Evolutionary conservation across 2,797 vertebrate species (phyloP), one percentile per base, ranked within the genome.

Genomic region (Oryzias dopingdopingensis): DNA sequence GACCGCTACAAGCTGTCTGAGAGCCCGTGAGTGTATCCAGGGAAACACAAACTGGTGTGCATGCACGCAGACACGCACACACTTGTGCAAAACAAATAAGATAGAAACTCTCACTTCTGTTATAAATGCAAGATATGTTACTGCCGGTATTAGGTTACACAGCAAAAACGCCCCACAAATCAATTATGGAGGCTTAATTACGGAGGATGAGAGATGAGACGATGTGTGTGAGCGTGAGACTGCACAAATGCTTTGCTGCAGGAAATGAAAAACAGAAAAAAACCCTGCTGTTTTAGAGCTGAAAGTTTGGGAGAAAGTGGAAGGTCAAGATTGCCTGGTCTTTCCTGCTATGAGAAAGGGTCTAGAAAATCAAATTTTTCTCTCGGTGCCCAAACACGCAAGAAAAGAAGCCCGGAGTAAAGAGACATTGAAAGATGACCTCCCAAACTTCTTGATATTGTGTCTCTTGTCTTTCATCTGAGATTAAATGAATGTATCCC

Each of bases 181-280:
- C 88, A 88, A 90, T 90, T 82, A 76, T 74, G 80, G 81, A 77
- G 75, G 81, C 79, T 89, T 91, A 90, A 91, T 91, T 90, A 91
- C 80, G 46, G 72, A 79, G 69, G 54, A 74, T 69, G 76, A 85
- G 81, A 72, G 76, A 81, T 67, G 61, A 81, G 83, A 83, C 74
- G 17, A 7, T 32, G 48, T 15, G 53, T 62, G 60, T 71, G 70
- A 0, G 51, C 40, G 41, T 52, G 49, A 56, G 50, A 41, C 14
- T 15, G 42, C 42, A n/a, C 43, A 59, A 62, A 69, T 65, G 52
- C 52, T 77, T 66, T 75, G 24, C 58, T 50, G 48, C 47, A 76
- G 49, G 70, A 64, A 66, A 56, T 43, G 32, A 62, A 46, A 77
- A 59, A 74, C 14, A 13, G 14, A 16, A 40, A 46, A 70, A 43